Percentiles rank a stretch among this genome's conserved stretches.
Evolutionary conservation across 2,888 invertebrate genomes (phyloP).

Genomic region (Pollenia labialis): DNA sequence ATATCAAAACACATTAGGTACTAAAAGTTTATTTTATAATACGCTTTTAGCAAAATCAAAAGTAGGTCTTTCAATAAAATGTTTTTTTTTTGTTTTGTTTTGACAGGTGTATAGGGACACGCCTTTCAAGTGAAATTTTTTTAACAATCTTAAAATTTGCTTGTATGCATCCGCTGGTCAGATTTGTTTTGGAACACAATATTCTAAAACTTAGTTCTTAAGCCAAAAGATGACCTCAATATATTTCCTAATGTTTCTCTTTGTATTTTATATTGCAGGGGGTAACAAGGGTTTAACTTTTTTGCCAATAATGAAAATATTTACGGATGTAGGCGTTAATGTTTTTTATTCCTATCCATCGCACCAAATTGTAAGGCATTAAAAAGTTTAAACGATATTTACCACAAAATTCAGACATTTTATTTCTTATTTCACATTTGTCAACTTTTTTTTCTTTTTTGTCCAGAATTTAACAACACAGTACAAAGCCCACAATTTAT

Average conservation of each 20-base stretch:
- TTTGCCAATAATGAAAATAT: slow-evolving; percentile 52
- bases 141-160: not conserved
- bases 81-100: not conserved
- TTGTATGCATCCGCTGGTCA: not conserved
- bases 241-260: slow-evolving; percentile 55
- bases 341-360: not conserved
- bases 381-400: slow-evolving; percentile 63
- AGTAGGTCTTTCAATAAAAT: not conserved
- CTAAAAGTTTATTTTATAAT: not conserved
- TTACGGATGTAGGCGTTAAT: slow-evolving; percentile 39
- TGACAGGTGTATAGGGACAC: slow-evolving; percentile 48
- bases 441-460: slow-evolving; percentile 65
- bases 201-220: slow-evolving; percentile 23
- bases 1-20: not conserved
- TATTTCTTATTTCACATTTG: slow-evolving; percentile 71
- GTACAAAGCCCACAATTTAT: slow-evolving; percentile 40
- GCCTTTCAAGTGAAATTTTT: slow-evolving; percentile 41
- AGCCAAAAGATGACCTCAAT: slow-evolving; percentile 69
- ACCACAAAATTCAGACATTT: slow-evolving; percentile 72
- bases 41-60: slow-evolving; percentile 20
- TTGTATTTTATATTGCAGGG: slow-evolving; percentile 43
- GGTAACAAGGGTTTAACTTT: slow-evolving; percentile 51
- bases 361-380: slow-evolving; percentile 10
- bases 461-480: slow-evolving; percentile 64
- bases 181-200: not conserved